Evolutionary conservation across 2,113 vertebrate genomes (phyloP), one percentile per base, ranked within the genome.

Genomic region (Leptodactylus fuscus): DNA sequence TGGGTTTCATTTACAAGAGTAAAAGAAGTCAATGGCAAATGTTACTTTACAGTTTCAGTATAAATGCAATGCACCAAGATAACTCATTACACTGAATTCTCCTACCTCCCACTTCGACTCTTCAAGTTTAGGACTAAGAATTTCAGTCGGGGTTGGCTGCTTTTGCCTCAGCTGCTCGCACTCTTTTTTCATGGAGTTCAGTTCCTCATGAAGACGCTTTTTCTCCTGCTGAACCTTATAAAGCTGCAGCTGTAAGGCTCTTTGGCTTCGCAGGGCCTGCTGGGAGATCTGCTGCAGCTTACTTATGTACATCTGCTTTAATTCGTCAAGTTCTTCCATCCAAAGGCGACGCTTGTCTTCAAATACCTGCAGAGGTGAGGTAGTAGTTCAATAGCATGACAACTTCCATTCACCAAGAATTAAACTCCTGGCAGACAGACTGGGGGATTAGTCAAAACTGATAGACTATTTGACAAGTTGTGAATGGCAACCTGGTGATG

Each of bases 51-150:
- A n/a, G n/a, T n/a, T n/a, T n/a, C n/a, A n/a, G n/a, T n/a, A n/a
- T n/a, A n/a, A n/a, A n/a, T n/a, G n/a, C n/a, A n/a, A n/a, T n/a
- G n/a, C n/a, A n/a, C n/a, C n/a, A n/a, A n/a, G n/a, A 22, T 38
- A 38, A 41, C 15, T 36, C 9, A 32, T n/a, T 11, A 4, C 12
- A 9, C 1, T n/a, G 18, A n/a, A 58, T 29, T 36, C 24, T 58
- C 93, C 89, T 90, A 97, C 98, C 97, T 98, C 96, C 97, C 97
- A 99, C 76, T 96, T 96, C 29, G 95, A 95, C 87, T 99, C 97
- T 90, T 99, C 97, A 77, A 97, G 85, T 53, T 95, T 95, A 0
- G 94, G 91, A 81, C 93, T 94, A 87, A 90, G 74, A 0, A 87
- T 88, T 49, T 92, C 95, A 0, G 86, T 88, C 81, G 92, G 91